phyloP scores from a whole-genome alignment of 1,140 invertebrate species.

The Coptotermes formosanus region DNA sequence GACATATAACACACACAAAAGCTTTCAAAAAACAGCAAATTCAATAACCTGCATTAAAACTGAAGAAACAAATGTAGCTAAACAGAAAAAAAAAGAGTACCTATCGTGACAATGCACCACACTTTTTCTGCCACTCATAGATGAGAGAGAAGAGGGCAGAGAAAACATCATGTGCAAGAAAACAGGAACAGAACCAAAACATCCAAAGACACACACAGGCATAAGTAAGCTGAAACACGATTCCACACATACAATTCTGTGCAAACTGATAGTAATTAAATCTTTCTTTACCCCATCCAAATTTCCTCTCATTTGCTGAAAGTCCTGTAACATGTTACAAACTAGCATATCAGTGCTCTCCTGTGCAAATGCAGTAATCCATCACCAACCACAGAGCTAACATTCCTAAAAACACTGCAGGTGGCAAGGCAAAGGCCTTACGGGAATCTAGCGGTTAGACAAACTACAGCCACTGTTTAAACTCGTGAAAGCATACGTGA shows the following conservation, averaged over 20 bases:
- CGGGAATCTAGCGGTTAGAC: no score
- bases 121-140: background rate
- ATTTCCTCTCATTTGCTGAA: slow-evolving; percentile 28
- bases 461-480: no score
- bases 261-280: background rate
- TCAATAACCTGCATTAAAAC: no score
- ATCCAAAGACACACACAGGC: background rate
- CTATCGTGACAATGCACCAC: background rate
- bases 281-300: slow-evolving; percentile 28
- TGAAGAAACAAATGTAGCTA: no score
- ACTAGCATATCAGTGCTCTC: background rate
- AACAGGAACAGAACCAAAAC: background rate
- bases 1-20: no score
- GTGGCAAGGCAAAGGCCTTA: no score
- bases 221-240: background rate
- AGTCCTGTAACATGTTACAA: slow-evolving; percentile 30
- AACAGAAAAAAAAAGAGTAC: background rate
- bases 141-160: background rate
- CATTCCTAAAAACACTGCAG: no score
- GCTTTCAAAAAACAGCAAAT: no score
- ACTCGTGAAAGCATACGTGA: no score
- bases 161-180: background rate
- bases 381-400: no score
- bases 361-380: background rate
- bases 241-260: background rate